Base-by-base conservation (phyloP, 2,888 invertebrate genomes). In the Euspilapteryx auroguttella region DNA sequence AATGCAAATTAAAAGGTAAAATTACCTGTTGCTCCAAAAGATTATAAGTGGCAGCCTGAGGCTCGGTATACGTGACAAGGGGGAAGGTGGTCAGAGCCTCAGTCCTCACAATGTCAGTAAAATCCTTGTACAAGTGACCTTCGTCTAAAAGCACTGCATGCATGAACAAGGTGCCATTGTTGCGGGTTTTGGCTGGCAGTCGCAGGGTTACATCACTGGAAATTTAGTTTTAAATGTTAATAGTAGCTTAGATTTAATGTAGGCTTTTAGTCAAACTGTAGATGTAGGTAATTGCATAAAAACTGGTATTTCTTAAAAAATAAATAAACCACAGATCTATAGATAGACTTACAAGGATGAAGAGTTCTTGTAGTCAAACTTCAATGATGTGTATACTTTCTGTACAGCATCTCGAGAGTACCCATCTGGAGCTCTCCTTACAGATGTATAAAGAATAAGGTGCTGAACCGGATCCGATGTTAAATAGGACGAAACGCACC, bases 121-220 rank as follows among this genome's bases (percentile, higher is more conserved):
- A 82, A 12, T 61, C 56, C 40, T 68, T 62, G 31, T 80, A 78
- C 1, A 77, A 45, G 2, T 73, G 68, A 20, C 50, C 65, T 12
- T 66, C 61, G 15, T 80, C 80, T 33, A 80, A 59, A 28, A 86
- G 80, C 11, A 85, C 79, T 2, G 87, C 81, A 56, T 93, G 90
- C 48, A 94, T 79, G 49, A 78, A 87, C 25, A 96, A 53, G 4
- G 89, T 87, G 1, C 95, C 96, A 78, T 96, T 96, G 32, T 84
- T 81, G 9, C 88, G 78, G 0, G 89, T 90, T 53, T 81, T 82
- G 12, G 66, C 58, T 3, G 94, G 90, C 37, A 95, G 68, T 36
- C 82, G 78, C 29, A 95, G 55, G 29, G 68, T 73, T 14, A 91
- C 48, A 27, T 80, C 78, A 43, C 91, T 91, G 51, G 24, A 49